Evolutionary conservation across 2,888 invertebrate genomes (phyloP), one percentile per base, ranked within the genome.

Genomic region (Drosophila buzzatii): DNA sequence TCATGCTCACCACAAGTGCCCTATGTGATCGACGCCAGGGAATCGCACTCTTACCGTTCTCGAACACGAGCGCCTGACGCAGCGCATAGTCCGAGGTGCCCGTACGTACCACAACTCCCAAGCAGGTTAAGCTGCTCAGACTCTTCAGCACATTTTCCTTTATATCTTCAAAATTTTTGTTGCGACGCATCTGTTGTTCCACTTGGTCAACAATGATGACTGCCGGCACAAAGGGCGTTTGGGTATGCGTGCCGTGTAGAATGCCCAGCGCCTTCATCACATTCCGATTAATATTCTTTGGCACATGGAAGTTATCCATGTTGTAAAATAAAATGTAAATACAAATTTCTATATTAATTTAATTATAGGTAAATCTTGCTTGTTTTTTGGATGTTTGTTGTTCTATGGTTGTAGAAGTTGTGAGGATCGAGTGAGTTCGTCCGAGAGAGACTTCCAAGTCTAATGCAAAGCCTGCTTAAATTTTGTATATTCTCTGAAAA

Each of bases 281-380:
- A 3, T 56, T 16, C 0, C 51, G 31, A 31, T 70, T 68, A 2
- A 61, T 20, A 8, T 12, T 12, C 12, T 41, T 56, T 1, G 60
- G 69, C 2, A 68, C 61, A 6, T 18, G 1, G 6, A 70, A 70
- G 20, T 68, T 68, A 20, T 71, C 62, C 70, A 70, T 69, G 2
- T 31, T 18, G n/a, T n/a, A n/a, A n/a, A n/a, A n/a, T n/a, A n/a
- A n/a, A n/a, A n/a, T n/a, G n/a, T n/a, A n/a, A 23, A 23, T 23
- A 23, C 3, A 23, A 23, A 23, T 23, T 23, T 23, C 2, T 23
- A 23, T 2, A 23, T 2, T 23, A 23, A 23, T 23, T 23, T 2
- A 23, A 23, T 2, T 23, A 23, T 23, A 23, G 23, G 23, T 23
- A 23, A 23, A 23, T 23, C 23, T 23, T 23, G n/a, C n/a, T n/a